Base-by-base conservation (phyloP, 2,888 invertebrate species). In the Heliconius cydno region DNA sequence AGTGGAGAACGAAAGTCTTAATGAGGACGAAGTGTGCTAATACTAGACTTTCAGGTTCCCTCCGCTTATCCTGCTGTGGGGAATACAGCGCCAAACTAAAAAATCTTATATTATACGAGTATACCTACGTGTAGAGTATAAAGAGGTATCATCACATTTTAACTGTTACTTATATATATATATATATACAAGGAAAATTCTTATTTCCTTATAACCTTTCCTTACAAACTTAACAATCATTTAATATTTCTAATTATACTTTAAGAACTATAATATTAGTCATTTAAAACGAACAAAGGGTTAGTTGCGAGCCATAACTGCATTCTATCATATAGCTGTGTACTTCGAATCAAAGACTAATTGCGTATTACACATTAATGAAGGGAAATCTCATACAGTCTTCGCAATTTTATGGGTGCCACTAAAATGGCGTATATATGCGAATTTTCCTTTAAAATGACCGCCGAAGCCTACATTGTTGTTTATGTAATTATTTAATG, bases 351-450 rank as follows among this genome's bases (percentile, higher is more conserved):
- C 78, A 84, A 82, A 84, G 79, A 81, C 83, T 84, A 85, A 86
- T 86, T 83, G 83, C 83, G 83, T 84, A 84, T 81, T 84, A 83
- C 82, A 83, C 83, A 83, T 85, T 86, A 86, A 84, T 83, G 83
- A 82, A 83, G 84, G 82, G 81, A 84, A 83, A 80, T 82, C 83
- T 84, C 83, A 84, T 82, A 83, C 82, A 81, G 83, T 84, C 84
- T 85, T 79, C 79, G 78, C 84, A 78, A 82, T 86, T 88, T 89
- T 87, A 89, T 83, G 86, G 84, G 83, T 79, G 82, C 82, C 86
- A 86, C 85, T 84, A 85, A 88, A 80, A 83, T 89, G 80, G 85
- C 90, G 86, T 85, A 84, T 84, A 83, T 84, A 85, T 89, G 91
- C 85, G 87, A 90, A 89, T 87, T 88, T 63, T 85, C 84, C 84